Conservation (phyloP, 2,888 invertebrate species). For the Bedellia somnulentella region DNA sequence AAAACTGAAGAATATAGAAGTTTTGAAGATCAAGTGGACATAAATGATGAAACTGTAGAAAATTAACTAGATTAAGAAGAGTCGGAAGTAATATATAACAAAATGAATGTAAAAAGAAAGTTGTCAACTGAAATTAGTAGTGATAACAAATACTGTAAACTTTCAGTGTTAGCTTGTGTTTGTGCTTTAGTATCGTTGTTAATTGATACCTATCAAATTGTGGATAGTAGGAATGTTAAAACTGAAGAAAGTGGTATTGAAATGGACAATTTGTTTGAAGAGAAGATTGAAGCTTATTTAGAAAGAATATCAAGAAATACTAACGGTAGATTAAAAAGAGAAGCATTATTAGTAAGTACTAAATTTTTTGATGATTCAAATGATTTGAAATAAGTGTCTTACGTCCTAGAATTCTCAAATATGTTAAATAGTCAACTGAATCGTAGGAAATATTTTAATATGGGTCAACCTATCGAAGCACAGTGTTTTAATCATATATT, state of each 20-base stretch:
- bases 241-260: slow-evolving; percentile 16
- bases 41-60: too few relatives aligned
- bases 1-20: too few relatives aligned
- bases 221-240: slow-evolving; percentile 20
- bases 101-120: slow-evolving; percentile 10
- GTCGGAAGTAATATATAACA: too few relatives aligned
- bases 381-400: too few relatives aligned
- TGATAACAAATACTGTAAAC: slow-evolving; percentile 13
- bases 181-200: slow-evolving; percentile 38
- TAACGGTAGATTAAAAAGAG: slow-evolving; percentile 23
- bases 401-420: too few relatives aligned
- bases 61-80: too few relatives aligned
- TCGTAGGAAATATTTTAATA: too few relatives aligned
- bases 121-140: slow-evolving; percentile 13
- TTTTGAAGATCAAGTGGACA: too few relatives aligned
- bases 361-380: too few relatives aligned
- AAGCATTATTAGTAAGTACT: slow-evolving; percentile 39
- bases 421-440: too few relatives aligned
- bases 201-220: slow-evolving; percentile 32
- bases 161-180: slow-evolving; percentile 33
- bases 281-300: neutral
- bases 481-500: too few relatives aligned
- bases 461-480: too few relatives aligned
- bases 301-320: neutral
- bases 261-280: neutral